Evolutionary conservation across 2,888 invertebrate species (phyloP), one percentile per base, ranked within the genome.

Genomic region (Heliconius ismenius): DNA sequence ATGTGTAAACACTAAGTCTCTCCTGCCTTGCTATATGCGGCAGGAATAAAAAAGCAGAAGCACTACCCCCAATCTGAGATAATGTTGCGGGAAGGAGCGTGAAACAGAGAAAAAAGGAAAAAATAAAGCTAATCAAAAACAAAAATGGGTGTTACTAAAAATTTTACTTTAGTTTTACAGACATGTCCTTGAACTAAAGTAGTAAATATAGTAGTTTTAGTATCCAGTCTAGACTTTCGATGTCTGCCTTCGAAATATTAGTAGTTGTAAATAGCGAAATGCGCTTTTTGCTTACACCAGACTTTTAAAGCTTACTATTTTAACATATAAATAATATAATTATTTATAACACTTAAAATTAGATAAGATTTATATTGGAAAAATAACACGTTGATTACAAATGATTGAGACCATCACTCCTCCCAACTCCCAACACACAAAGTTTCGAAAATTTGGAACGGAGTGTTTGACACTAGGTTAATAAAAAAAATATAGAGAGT

Each of bases 201-300:
- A 24, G n/a, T 36, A n/a, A 36, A 65, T 32, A 36, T n/a, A 10
- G n/a, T 39, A 65, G 7, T 24, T 43, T 43, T 67, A 67, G 24
- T 67, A 39, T 26, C 43, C 28, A 67, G 67, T 67, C 67, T 67
- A 67, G 67, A 67, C 67, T 67, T 13, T 67, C 13, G 39, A 67
- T 67, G 65, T 65, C 32, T 67, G 65, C 39, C 15, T 24, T 24
- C 15, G 4, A 67, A 65, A 67, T 67, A 64, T 32, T 64, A 67
- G 24, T 13, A 26, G 67, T 13, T 43, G 39, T 67, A 43, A 24
- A 39, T 24, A 39, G 15, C 13, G 39, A 39, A 24, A 24, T 15
- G 13, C 43, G 26, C 1, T 67, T 7, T 67, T 67, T 67, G 36
- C 36, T 39, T 15, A 24, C 28, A 32, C 11, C 11, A 65, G 10